A percentile compares a stretch with the other conserved stretches of the same genome.
Conservation (phyloP, 2,797 vertebrate species). For the Jordanella pulchra region DNA sequence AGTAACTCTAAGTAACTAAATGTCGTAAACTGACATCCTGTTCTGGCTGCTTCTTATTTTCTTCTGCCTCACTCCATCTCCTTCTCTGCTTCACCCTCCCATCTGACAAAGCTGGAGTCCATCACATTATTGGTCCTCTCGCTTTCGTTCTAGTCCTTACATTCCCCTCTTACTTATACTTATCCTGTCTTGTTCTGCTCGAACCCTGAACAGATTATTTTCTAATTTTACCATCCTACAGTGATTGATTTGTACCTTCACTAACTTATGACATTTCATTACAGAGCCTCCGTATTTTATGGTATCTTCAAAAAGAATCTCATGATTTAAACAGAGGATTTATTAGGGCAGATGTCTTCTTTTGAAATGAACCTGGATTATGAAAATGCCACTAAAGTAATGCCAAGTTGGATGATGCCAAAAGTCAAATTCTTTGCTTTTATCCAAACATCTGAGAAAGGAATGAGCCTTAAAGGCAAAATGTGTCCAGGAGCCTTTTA, state of each 20-base stretch:
- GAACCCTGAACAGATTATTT: constrained; percentile 11
- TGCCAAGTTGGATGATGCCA: constrained; percentile 52
- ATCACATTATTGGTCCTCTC: constrained; percentile 60
- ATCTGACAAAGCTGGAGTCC: constrained; percentile 49
- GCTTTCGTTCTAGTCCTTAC: constrained; percentile 14
- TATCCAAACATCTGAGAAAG: constrained; percentile 71
- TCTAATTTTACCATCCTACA: constrained; percentile 12
- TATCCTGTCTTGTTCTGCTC: constrained; percentile 2
- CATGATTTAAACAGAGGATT: constrained; percentile 40
- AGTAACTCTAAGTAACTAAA: constrained; percentile 9
- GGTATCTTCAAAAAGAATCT: constrained; percentile 39
- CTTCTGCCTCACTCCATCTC: constrained; percentile 50
- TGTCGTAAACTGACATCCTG: constrained; percentile 38
- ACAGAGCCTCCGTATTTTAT: constrained; percentile 15
- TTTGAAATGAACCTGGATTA: constrained; percentile 37
- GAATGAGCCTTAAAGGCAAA: constrained; percentile 56
- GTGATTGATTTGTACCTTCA: constrained; percentile 13
- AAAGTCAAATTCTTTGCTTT: constrained; percentile 52
- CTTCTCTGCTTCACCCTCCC: constrained; percentile 60
- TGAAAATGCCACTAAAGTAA: constrained; percentile 39
- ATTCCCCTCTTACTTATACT: constrained; percentile 15
- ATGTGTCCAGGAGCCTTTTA: constrained; percentile 51
- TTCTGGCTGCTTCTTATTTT: constrained; percentile 38
- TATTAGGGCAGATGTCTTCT: constrained; percentile 35
- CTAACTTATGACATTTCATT: constrained; percentile 30